phyloP scores from a whole-genome alignment of 2,797 vertebrate species.

The Cryptoprocta ferox region DNA sequence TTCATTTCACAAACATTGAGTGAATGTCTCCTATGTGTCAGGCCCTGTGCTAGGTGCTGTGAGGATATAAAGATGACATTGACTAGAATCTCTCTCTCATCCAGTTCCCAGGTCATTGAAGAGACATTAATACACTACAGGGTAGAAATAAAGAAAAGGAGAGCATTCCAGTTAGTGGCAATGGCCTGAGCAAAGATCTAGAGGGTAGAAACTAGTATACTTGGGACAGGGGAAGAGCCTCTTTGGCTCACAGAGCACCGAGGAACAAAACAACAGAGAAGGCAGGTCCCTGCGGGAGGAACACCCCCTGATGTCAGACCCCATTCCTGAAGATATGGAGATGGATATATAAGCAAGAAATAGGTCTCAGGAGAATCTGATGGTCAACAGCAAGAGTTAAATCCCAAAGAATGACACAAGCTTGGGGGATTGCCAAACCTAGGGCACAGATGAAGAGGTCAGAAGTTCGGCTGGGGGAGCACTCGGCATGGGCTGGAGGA shows the following conservation, averaged over 20 bases:
- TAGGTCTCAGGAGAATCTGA: neutral
- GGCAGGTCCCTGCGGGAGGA: neutral
- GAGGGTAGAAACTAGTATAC: neutral
- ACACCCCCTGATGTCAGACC: neutral
- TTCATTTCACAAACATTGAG: neutral
- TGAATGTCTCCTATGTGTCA: neutral
- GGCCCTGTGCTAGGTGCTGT: neutral
- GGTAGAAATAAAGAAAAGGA: neutral
- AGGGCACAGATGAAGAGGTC: neutral
- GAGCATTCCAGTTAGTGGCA: neutral
- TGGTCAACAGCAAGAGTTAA: neutral
- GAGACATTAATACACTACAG: neutral
- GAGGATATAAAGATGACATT: neutral
- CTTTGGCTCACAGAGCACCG: neutral
- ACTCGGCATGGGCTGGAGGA: neutral
- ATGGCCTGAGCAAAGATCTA: neutral
- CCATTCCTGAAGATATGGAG: neutral
- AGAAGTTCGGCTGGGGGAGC: neutral
- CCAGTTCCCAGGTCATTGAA: neutral
- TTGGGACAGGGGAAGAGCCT: neutral
- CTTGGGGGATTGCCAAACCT: neutral
- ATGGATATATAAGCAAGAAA: neutral
- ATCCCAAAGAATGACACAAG: neutral
- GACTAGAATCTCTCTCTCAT: neutral
- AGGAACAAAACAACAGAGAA: neutral